Conservation (phyloP, 2,797 vertebrate genomes). For the Staurois parvus region DNA sequence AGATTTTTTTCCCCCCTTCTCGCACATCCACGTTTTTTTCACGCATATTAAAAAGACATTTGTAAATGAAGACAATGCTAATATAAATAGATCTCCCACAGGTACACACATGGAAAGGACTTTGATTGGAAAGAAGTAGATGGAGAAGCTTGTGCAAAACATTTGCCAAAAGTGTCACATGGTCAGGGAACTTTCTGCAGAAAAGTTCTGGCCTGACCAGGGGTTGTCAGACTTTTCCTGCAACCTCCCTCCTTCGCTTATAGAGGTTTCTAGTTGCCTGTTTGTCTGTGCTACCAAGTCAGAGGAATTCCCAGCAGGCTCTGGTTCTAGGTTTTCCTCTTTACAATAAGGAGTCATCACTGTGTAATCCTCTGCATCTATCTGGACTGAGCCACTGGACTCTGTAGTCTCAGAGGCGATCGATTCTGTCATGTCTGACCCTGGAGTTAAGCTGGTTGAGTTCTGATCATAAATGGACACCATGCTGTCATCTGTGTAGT, state of each 20-base stretch:
- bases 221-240: constrained; percentile 60
- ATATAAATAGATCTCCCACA: constrained; percentile 27
- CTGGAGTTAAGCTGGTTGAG: constrained; percentile 44
- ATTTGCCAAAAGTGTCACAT: constrained; percentile 79
- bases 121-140: constrained; percentile 29
- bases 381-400: constrained; percentile 24
- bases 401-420: constrained; percentile 31
- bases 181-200: constrained; percentile 72
- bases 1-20: neutral
- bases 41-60: constrained; percentile 23
- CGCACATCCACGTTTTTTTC: neutral
- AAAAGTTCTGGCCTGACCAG: constrained; percentile 65
- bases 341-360: constrained; percentile 37
- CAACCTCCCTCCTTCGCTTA: constrained; percentile 59
- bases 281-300: constrained; percentile 42
- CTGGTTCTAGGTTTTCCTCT: constrained; percentile 57
- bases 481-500: constrained; percentile 49
- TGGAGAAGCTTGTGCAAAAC: constrained; percentile 80
- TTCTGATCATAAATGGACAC: constrained; percentile 52
- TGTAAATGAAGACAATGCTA: constrained; percentile 26
- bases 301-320: constrained; percentile 29
- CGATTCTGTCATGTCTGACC: constrained; percentile 39
- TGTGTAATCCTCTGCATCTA: constrained; percentile 62
- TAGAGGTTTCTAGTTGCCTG: constrained; percentile 21
- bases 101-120: constrained; percentile 3